These are phyloP conservation scores for Daboia siamensis DNA, from an alignment of 2,113 vertebrate genomes.

Conservation along the genomic window DNA sequence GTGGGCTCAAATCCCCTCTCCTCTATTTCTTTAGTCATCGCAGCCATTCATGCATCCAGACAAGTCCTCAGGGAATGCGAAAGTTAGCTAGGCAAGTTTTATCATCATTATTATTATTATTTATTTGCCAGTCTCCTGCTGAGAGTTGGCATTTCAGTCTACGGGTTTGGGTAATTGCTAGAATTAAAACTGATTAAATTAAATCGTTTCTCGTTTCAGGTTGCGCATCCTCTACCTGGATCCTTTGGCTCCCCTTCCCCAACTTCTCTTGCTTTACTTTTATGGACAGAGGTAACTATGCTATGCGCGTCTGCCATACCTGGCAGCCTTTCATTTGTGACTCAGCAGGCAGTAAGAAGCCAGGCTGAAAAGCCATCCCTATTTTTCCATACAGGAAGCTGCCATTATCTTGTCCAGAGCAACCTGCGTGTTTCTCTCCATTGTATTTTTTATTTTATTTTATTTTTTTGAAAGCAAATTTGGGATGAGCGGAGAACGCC, in stretches of 20 bases:
- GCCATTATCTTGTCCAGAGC: constrained; percentile 18
- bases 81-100: constrained; percentile 27
- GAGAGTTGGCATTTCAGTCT: constrained; percentile 44
- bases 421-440: constrained; percentile 46
- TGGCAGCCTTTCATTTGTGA: constrained; percentile 57
- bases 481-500: not conserved
- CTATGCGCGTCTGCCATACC: constrained; percentile 36
- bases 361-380: constrained; percentile 33
- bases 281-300: constrained; percentile 36
- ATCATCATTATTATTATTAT: not conserved
- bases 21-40: not conserved
- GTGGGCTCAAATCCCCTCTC: not conserved
- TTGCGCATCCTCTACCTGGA: not conserved
- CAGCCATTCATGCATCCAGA: not conserved
- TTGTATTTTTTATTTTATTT: constrained; percentile 27
- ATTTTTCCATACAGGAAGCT: constrained; percentile 41
- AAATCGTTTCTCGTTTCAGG: constrained; percentile 28
- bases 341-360: constrained; percentile 26
- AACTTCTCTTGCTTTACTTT: constrained; percentile 31
- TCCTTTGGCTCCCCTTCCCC: not conserved
- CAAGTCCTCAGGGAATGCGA: constrained; percentile 13
- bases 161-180: constrained; percentile 31
- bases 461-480: constrained; percentile 31
- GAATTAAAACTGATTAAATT: constrained; percentile 54
- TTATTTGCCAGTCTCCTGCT: constrained; percentile 28